Base-by-base conservation (phyloP, 2,888 invertebrate species). In the Drosophila buzzatii region DNA sequence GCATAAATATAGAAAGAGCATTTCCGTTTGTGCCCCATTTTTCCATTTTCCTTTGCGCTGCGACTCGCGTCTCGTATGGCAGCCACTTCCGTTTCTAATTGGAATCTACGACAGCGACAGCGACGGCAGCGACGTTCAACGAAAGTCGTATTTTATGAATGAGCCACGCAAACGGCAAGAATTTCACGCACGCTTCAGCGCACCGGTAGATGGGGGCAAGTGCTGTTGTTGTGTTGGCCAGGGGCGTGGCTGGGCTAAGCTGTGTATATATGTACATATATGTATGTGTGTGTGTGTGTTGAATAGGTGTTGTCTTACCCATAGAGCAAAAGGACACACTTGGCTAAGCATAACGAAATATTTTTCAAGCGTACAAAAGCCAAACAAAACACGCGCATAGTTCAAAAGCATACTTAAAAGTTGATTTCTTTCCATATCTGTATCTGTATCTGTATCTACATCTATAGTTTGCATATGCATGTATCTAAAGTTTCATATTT, bases 51-150 rank as follows among this genome's bases (percentile, higher is more conserved):
- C 64, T 45, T 62, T n/a, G n/a, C 51, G 33, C 39, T 6, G 49
- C 18, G 23, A 14, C 49, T 64, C 33, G 44, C 51, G 65, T 67
- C 68, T 75, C 79, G 60, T 76, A 76, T 82, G 82, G 73, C 73
- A 73, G 76, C 66, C 86, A 90, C 89, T 89, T 90, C 90, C 85
- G 90, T 73, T 90, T 83, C 75, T 69, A 85, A 88, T 89, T 86
- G 86, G 44, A 73, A 56, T 42, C 56, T 31, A 56, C 56, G 69
- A 53, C 35, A n/a, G 7, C 16, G 7, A 55, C 64, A 61, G 52
- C 52, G 59, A 37, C 37, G 12, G 14, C 37, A 16, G 56, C 49
- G 59, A 61, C 49, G 61, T 23, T 45, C 63, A 52, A 62, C 53
- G 39, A 47, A 68, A 65, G 49, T 59, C 52, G 57, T 51, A 57